Evolutionary conservation across 2,888 invertebrate species (phyloP), one percentile per base, ranked within the genome.

Genomic region (Sussaba pulchella): DNA sequence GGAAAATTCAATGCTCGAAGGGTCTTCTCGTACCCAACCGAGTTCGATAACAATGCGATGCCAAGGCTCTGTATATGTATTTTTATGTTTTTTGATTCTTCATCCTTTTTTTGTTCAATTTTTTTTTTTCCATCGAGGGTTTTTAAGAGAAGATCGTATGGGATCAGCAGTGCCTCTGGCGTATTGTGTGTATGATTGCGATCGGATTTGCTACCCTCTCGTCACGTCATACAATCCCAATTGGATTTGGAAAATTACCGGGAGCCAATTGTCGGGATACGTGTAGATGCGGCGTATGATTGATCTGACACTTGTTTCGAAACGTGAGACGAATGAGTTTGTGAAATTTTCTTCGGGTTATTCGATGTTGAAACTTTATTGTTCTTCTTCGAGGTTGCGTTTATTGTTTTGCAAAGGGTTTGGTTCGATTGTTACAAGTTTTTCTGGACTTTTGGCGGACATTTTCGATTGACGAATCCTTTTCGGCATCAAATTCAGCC

Each of bases 191-290:
- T 57, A 57, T 43, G 57, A 57, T 70, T 41, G 31, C 43, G 57
- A 70, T 70, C 54, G 43, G 70, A 70, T 70, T 70, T 57, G 10
- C 69, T 17, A 26, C 67, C n/a, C 43, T 54, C 57, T 43, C 57
- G 70, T 70, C 57, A 57, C 12, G 54, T 31, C 57, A n/a, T 12
- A 17, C 31, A 70, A 70, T 57, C 43, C 57, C 70, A 70, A 70
- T 70, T 70, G 70, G 70, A 70, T 70, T 70, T 70, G 19, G 19
- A 45, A 26, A 57, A 36, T 70, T 57, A 57, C 47, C 45, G 12
- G 70, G 12, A 41, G 57, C 41, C 61, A 41, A 61, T 61, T 61
- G 61, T 61, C 4, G 14, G 14, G 41, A 39, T 17, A 61, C 61
- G 21, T 21, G 41, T 43, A 2, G 12, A 43, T 21, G 19, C 36